Conservation (phyloP, 92 coral and sea anemone species). For the Phenganax subtilis region DNA sequence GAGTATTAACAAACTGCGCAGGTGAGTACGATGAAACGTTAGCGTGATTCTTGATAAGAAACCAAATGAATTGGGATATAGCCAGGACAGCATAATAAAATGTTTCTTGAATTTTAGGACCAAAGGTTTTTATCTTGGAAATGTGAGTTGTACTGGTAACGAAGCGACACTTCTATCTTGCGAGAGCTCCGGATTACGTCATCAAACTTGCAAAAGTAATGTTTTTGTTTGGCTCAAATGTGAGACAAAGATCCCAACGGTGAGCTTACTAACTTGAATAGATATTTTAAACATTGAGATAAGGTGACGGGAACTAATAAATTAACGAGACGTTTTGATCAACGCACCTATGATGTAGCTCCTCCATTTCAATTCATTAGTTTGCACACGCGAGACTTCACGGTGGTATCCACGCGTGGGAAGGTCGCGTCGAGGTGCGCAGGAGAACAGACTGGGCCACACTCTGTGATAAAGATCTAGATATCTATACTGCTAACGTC, state of each 20-base stretch:
- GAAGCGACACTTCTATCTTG: conserved; percentile 90
- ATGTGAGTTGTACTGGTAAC: conserved; percentile 61
- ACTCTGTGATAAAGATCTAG: conserved; percentile 67
- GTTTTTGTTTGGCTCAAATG: conserved; percentile 58
- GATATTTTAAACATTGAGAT: too few species aligned
- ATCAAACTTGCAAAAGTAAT: conserved; percentile 53
- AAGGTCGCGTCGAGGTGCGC: conserved; percentile 85
- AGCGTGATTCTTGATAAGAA: too few species aligned
- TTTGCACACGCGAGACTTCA: conserved; percentile 58
- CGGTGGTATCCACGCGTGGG: conserved; percentile 61
- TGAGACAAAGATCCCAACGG: conserved; percentile 12
- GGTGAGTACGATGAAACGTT: background rate
- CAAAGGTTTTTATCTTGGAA: conserved; percentile 46
- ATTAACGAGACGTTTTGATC: too few species aligned
- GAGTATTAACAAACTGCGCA: background rate
- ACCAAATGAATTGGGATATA: too few species aligned
- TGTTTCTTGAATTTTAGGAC: conserved; percentile 29
- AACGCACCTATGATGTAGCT: too few species aligned
- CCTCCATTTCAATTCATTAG: conserved; percentile 29
- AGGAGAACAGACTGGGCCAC: conserved; percentile 60
- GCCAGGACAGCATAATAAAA: background rate
- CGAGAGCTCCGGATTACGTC: conserved; percentile 57
- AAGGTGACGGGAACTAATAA: too few species aligned
- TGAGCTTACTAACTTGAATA: background rate
- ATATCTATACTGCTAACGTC: conserved; percentile 39